Evolutionary conservation across 2,113 vertebrate genomes (phyloP).

Genomic region (Eubucco bourcierii): DNA sequence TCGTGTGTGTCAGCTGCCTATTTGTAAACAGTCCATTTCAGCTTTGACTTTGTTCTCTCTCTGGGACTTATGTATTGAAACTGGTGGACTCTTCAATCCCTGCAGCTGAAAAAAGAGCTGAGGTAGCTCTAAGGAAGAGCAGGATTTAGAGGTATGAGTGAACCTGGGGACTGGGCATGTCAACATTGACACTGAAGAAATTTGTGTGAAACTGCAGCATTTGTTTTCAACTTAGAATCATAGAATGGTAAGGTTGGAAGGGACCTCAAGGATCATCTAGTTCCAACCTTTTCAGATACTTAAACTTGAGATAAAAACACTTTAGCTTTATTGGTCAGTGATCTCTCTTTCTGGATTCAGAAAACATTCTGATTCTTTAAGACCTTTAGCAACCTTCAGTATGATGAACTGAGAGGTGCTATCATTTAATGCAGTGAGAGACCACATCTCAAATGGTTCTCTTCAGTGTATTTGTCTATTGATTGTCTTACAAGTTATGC

Average conservation of each 20-base stretch:
- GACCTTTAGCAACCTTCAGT: background rate
- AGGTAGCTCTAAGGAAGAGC: background rate
- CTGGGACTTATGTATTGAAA: background rate
- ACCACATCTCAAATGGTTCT: background rate
- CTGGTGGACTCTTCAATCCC: background rate
- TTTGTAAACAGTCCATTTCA: background rate
- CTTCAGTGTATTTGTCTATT: background rate
- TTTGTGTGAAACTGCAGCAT: background rate
- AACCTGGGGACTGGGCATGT: accelerated
- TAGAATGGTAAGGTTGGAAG: no score
- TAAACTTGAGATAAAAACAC: background rate
- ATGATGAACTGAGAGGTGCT: background rate
- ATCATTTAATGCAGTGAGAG: background rate
- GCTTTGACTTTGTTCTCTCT: background rate
- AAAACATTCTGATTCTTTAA: background rate
- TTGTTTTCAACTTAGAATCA: no score
- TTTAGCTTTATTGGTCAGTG: background rate
- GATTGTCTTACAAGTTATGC: background rate
- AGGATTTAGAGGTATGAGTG: background rate
- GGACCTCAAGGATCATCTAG: no score
- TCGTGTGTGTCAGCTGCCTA: background rate
- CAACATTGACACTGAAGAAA: background rate
- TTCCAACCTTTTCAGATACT: no score
- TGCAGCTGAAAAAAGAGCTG: background rate
- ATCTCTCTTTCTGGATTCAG: background rate